These are phyloP conservation scores for Eretmocerus hayati DNA, from an alignment of 2,888 invertebrate species.

Conservation along the genomic window DNA sequence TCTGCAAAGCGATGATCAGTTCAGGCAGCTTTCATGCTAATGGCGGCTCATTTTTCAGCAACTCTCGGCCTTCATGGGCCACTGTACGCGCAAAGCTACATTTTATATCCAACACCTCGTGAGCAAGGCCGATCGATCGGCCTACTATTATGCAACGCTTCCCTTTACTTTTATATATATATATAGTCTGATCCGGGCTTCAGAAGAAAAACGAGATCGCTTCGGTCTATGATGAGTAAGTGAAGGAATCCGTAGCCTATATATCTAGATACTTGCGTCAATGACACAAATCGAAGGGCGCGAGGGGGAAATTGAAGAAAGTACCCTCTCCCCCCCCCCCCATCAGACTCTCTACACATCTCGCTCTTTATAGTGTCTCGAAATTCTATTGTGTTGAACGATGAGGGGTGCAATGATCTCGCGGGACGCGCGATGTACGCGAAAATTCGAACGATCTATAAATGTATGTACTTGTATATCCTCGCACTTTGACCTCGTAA, in stretches of 20 bases:
- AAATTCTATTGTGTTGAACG: not conserved
- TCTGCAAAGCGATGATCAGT: not conserved
- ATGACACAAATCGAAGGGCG: not conserved
- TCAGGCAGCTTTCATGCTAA: not conserved
- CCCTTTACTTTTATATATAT: too few species aligned
- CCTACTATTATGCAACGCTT: too few species aligned
- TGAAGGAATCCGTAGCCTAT: not conserved
- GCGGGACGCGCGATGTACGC: not conserved
- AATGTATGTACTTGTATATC: too few species aligned
- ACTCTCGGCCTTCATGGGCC: too few species aligned
- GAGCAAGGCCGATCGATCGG: too few species aligned
- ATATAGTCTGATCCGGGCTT: too few species aligned
- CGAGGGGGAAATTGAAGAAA: not conserved
- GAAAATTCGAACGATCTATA: not conserved
- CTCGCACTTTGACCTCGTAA: too few species aligned
- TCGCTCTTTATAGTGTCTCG: not conserved
- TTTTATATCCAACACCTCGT: too few species aligned
- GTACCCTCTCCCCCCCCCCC: conserved; percentile 17
- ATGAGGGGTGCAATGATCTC: not conserved
- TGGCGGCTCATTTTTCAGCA: not conserved
- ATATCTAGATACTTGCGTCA: not conserved
- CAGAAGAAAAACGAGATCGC: too few species aligned
- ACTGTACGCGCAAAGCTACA: too few species aligned
- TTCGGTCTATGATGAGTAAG: too few species aligned
- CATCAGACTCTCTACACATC: not conserved